Base-by-base conservation (phyloP, 2,888 invertebrate species). In the Cylloceria caligata region DNA sequence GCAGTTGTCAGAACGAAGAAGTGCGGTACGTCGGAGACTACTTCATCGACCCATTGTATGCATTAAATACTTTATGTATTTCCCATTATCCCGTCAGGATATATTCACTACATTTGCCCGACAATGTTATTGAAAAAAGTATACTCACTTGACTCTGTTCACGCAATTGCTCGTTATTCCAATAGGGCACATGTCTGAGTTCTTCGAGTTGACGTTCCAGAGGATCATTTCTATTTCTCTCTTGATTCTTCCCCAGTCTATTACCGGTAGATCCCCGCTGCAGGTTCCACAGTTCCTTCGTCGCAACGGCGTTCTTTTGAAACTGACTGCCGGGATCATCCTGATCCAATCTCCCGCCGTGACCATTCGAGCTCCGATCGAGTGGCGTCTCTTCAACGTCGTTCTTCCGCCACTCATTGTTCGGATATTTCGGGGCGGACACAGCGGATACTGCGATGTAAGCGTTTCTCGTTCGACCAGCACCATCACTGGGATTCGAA, bases 401-500 rank as follows among this genome's bases (percentile, higher is more conserved):
- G 81, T 90, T 90, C 68, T 90, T 92, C 11, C 89, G 85, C 91
- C 91, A 91, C 3, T 90, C 89, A 78, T 88, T 89, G 16, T 86
- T 88, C n/a, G 77, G 57, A 76, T 90, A 91, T 47, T 89, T 90
- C 1, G 89, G 86, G 24, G 88, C 86, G 1, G 90, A 87, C 1
- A 91, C 89, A 0, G 90, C 91, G 0, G 92, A 92, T 1, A 92
- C 90, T 0, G 92, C 92, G 36, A 92, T 90, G 75, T 89, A 91
- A n/a, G 92, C 89, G 83, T 92, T 92, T 78, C 88, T 89, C 13
- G 83, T 34, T 73, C 39, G 83, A 57, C 60, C 83, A 0, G 86
- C 68, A 0, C 86, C 88, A 19, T 90, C 90, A 4, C 86, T 73
- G 52, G 36, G 13, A 36, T 55, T 80, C 6, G 86, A 73, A 7